These are phyloP conservation scores for Hydrolagus affinis DNA, from an alignment of 2,113 vertebrate genomes.

Conservation along the genomic window DNA sequence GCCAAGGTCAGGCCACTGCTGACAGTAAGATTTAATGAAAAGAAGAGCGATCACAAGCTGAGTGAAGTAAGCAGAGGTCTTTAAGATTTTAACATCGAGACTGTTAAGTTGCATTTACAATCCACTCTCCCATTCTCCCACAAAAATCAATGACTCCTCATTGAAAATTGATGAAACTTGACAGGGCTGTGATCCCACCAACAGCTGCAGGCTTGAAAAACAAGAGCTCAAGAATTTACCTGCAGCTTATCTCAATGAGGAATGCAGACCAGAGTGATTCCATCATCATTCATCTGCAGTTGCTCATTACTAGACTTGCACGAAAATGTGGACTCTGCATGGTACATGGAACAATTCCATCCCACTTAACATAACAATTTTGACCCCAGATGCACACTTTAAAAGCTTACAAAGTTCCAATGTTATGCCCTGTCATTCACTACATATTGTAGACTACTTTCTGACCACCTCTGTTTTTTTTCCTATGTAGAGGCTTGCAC, in stretches of 20 bases:
- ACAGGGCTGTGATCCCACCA: not conserved
- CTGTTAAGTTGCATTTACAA: too few species aligned
- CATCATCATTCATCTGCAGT: not conserved
- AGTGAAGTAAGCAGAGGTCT: not conserved
- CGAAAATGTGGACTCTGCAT: not conserved
- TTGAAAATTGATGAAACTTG: not conserved
- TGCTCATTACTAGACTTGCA: not conserved
- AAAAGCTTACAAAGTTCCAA: not conserved
- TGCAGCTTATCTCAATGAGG: not conserved
- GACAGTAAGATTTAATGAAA: not conserved
- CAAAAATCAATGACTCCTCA: not conserved
- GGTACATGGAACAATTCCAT: not conserved
- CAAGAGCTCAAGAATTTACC: constrained; percentile 17
- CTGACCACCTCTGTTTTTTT: too few species aligned
- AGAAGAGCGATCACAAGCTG: not conserved
- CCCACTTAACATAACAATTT: not conserved
- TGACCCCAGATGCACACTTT: not conserved
- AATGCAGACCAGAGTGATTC: constrained; percentile 3
- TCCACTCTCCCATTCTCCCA: not conserved
- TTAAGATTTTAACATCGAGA: too few species aligned
- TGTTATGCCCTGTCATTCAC: too few species aligned
- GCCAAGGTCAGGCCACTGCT: not conserved
- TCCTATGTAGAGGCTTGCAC: too few species aligned
- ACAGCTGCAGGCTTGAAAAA: constrained; percentile 20
- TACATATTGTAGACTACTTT: too few species aligned